Percentiles rank a stretch among this genome's conserved stretches.
These are phyloP conservation scores for Phrynosoma blainvillii DNA, from an alignment of 2,113 vertebrate genomes.

Conservation along the genomic window DNA sequence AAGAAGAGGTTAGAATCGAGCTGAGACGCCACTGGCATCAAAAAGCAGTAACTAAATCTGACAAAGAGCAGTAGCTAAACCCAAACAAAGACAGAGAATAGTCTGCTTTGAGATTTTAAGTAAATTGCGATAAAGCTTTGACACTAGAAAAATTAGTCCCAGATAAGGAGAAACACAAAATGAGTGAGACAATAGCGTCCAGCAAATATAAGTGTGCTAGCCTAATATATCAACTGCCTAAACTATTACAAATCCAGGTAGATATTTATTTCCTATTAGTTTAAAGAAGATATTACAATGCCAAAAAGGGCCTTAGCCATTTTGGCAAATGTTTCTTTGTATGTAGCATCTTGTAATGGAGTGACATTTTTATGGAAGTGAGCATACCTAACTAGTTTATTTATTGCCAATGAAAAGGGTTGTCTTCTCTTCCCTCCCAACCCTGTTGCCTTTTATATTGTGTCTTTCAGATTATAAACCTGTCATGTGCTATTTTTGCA, in stretches of 20 bases:
- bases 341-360: not conserved
- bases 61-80: constrained; percentile 7
- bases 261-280: not conserved
- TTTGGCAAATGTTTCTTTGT: not conserved
- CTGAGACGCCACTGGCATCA: not conserved
- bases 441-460: not conserved
- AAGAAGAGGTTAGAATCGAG: constrained; percentile 18
- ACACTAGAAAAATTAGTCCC: not conserved
- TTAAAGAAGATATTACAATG: not conserved
- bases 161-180: not conserved
- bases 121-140: constrained; percentile 8
- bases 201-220: not conserved
- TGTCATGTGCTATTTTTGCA: no score
- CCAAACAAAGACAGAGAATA: not conserved
- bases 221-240: not conserved
- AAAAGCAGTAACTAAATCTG: not conserved
- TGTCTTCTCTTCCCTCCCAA: not conserved
- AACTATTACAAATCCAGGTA: not conserved
- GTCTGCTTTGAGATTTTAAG: not conserved
- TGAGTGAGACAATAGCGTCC: not conserved
- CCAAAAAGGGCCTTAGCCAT: not conserved
- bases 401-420: not conserved
- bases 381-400: not conserved
- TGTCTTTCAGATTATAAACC: no score
- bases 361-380: not conserved